Conservation (phyloP, 2,888 invertebrate species). For the Drosophila diplacantha region DNA sequence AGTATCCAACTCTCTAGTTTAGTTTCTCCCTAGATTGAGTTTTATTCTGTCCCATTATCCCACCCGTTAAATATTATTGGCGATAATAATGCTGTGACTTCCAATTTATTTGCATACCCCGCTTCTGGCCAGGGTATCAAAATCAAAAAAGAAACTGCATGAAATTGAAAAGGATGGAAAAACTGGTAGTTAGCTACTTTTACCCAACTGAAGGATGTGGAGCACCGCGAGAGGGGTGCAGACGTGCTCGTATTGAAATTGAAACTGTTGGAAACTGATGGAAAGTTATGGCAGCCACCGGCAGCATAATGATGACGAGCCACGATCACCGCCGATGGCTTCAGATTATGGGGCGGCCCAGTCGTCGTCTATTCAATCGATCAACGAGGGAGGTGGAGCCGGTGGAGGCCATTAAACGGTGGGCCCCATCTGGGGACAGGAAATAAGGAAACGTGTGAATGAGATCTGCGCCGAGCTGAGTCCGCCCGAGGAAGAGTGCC, state of each 20-base stretch:
- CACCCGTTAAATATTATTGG: background rate
- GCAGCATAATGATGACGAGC: slow-evolving; percentile 47
- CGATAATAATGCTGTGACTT: background rate
- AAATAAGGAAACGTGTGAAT: slow-evolving; percentile 41
- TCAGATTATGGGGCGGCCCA: slow-evolving; percentile 64
- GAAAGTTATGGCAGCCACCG: slow-evolving; percentile 58
- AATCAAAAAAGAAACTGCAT: slow-evolving; percentile 14
- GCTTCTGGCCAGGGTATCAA: background rate
- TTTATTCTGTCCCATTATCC: background rate
- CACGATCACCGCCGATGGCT: slow-evolving; percentile 44
- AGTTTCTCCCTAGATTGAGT: background rate
- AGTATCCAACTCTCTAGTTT: background rate
- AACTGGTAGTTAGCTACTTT: slow-evolving; percentile 49
- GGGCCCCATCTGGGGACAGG: slow-evolving; percentile 20
- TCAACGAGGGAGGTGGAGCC: slow-evolving; percentile 26
- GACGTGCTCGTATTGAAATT: slow-evolving; percentile 58
- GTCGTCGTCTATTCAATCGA: slow-evolving; percentile 58
- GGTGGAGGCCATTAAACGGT: slow-evolving; percentile 11
- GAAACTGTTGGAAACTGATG: slow-evolving; percentile 56
- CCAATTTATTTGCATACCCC: background rate
- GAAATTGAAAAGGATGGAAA: slow-evolving; percentile 22
- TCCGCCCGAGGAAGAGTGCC: background rate
- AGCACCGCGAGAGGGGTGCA: slow-evolving; percentile 5
- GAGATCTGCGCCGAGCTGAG: slow-evolving; percentile 9
- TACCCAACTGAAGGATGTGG: slow-evolving; percentile 15